These are phyloP conservation scores for Opisthograptis luteolata DNA, from an alignment of 2,888 invertebrate species.

Conservation along the genomic window DNA sequence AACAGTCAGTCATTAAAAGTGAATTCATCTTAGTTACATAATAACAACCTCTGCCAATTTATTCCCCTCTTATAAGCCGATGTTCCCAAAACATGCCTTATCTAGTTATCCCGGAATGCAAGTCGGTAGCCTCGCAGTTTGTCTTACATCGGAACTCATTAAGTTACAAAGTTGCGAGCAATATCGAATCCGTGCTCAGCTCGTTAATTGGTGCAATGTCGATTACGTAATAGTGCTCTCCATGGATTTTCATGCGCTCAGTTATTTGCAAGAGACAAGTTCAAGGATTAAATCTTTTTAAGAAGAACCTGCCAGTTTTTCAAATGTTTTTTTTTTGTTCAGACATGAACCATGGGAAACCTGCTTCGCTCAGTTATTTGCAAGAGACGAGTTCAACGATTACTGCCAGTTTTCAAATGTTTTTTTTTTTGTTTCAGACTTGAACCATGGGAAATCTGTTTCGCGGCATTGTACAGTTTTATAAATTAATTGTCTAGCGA, in stretches of 20 bases:
- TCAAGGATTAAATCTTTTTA: no score
- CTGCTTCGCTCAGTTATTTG: not conserved
- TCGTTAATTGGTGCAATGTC: constrained; percentile 68
- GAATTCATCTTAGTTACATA: no score
- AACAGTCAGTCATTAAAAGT: no score
- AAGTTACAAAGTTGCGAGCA: constrained; percentile 65
- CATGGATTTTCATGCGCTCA: constrained; percentile 29
- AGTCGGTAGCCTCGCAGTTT: constrained; percentile 65
- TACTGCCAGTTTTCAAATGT: no score
- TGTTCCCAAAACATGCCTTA: constrained; percentile 8
- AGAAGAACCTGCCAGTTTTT: no score
- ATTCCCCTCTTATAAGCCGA: not conserved
- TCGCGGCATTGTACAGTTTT: no score
- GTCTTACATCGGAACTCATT: constrained; percentile 76
- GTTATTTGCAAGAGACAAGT: no score
- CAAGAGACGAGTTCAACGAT: not conserved
- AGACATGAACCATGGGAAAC: no score
- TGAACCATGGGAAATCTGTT: no score
- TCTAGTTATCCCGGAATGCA: constrained; percentile 16
- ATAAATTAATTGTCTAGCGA: no score
- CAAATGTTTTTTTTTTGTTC: no score
- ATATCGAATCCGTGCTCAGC: constrained; percentile 63
- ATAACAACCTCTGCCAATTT: not conserved
- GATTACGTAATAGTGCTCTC: constrained; percentile 59
- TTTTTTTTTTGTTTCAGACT: no score